Evolutionary conservation across 2,888 invertebrate genomes (phyloP), one percentile per base, ranked within the genome.

Genomic region (Temnothorax unifasciatus): DNA sequence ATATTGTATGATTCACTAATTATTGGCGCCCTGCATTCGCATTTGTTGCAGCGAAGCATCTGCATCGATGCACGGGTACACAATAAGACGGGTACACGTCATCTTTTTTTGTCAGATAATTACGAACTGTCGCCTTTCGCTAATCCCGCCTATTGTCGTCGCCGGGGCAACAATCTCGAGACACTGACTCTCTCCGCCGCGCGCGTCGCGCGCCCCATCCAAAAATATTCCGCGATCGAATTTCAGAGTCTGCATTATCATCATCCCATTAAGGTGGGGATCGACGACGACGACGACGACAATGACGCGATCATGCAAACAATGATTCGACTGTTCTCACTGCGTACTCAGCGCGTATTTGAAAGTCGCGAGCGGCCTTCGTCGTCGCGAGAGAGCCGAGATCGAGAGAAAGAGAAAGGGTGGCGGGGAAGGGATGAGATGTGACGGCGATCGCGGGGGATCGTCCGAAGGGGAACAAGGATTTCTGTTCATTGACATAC

Each of bases 401-500:
- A 86, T 82, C 83, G 84, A 84, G 83, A 54, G 86, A 82, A 87
- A 87, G 89, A 89, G 89, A 89, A 88, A 88, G 88, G 89, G 75
- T 59, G 79, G 69, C 63, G 76, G 18, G 41, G 82, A n/a, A 54
- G 73, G 71, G 73, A 59, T 68, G 69, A 41, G 41, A 69, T 44
- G 66, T 29, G 61, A 69, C 74, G 59, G 82, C 13, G 75, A 66
- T 84, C 75, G 73, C 41, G 71, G 59, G 63, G 54, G n/a, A 71
- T 38, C 61, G 73, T 68, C 57, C 44, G 71, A 86, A 87, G 87
- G 83, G 88, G 87, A 84, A 85, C 89, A 87, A 86, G 85, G 88
- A 90, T 90, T 87, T 90, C 87, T 90, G 87, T 88, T 86, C 86
- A 86, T 88, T 88, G 90, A 89, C 89, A 88, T 90, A 88, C 85